Conservation (phyloP, 2,113 vertebrate species). For the Aptenodytes patagonicus region DNA sequence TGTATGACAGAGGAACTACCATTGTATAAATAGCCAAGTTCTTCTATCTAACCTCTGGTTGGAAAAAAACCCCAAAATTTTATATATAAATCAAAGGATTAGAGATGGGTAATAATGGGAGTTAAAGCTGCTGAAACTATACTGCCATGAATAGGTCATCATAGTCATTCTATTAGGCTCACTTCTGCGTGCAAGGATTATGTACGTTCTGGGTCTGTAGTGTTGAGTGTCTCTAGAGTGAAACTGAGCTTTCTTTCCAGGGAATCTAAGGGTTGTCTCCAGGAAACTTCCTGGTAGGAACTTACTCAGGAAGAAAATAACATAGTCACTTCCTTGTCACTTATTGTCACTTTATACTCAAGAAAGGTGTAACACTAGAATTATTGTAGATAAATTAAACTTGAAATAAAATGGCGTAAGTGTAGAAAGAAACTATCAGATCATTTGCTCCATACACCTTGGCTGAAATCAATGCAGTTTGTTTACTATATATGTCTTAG, state of each 20-base stretch:
- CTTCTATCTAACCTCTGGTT: background rate
- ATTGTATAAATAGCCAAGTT: background rate
- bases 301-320: background rate
- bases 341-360: background rate
- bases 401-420: background rate
- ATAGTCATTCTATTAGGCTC: background rate
- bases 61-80: background rate
- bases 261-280: background rate
- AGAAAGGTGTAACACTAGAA: background rate
- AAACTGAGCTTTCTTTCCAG: background rate
- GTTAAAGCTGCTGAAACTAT: background rate
- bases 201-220: background rate
- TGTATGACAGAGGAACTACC: background rate
- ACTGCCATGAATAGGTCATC: background rate
- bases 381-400: background rate
- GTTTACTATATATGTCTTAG: background rate
- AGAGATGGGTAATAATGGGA: background rate
- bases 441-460: background rate
- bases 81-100: background rate
- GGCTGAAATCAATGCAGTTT: background rate
- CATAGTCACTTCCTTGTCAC: background rate
- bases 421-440: background rate
- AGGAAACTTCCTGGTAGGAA: background rate
- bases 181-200: background rate
- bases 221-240: background rate